These are phyloP conservation scores for Riparia riparia DNA, from an alignment of 2,113 vertebrate genomes.

Conservation along the genomic window DNA sequence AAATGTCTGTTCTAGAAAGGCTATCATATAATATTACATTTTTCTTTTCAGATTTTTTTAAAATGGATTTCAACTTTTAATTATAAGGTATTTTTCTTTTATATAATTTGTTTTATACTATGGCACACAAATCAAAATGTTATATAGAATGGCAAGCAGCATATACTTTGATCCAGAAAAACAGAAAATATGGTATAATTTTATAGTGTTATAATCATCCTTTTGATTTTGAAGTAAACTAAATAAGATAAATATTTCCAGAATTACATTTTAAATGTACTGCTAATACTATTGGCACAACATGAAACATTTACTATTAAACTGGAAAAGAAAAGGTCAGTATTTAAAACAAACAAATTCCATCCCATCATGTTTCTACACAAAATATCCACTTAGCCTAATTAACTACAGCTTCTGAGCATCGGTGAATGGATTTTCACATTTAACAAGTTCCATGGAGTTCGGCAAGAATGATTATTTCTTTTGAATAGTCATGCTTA, in stretches of 20 bases:
- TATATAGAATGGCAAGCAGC: neutral
- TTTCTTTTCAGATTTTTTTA: neutral
- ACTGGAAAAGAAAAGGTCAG: neutral
- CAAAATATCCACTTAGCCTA: slow-evolving; percentile 33
- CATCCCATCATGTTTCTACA: slow-evolving; percentile 27
- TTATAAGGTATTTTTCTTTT: neutral
- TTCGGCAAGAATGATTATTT: slow-evolving; percentile 26
- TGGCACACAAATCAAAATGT: neutral
- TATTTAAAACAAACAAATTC: slow-evolving; percentile 48
- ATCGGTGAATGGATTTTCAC: neutral
- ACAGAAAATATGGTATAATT: neutral
- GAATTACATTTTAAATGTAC: slow-evolving; percentile 16
- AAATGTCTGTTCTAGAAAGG: neutral
- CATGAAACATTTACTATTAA: slow-evolving; percentile 37
- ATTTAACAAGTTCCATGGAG: slow-evolving; percentile 23
- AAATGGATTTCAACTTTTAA: neutral
- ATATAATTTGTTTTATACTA: neutral
- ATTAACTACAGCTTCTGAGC: slow-evolving; percentile 39
- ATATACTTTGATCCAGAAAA: slow-evolving; percentile 6
- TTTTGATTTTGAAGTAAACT: slow-evolving; percentile 13
- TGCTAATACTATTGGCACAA: slow-evolving; percentile 39
- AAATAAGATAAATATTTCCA: slow-evolving; percentile 49
- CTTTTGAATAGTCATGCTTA: slow-evolving; percentile 43
- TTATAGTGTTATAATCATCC: neutral
- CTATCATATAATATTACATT: neutral